Evolutionary conservation across 1,140 invertebrate species (phyloP).

Genomic region (Pseudomyrmex dendroicus): DNA sequence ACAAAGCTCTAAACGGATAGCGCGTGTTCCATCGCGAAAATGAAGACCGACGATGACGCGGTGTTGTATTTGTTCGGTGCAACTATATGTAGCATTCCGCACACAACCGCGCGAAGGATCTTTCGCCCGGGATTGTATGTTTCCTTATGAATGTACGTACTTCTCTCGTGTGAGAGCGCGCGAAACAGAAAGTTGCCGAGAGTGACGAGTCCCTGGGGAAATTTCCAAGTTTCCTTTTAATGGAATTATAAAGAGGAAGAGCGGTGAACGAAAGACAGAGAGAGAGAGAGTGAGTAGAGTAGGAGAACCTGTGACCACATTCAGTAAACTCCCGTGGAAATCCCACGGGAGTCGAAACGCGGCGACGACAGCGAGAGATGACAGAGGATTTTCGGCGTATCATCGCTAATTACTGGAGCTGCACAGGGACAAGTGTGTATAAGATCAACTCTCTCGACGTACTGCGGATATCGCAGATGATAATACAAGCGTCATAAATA

Average conservation of each 20-base stretch:
- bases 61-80: conserved; percentile 53
- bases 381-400: conserved; percentile 30
- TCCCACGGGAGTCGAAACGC: conserved; percentile 40
- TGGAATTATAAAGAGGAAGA: conserved; percentile 76
- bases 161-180: conserved; percentile 55
- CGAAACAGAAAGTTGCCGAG: conserved; percentile 75
- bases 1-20: conserved; percentile 13
- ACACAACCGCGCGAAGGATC: conserved; percentile 17
- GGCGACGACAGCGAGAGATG: conserved; percentile 26
- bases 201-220: conserved; percentile 76
- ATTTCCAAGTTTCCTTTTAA: conserved; percentile 77
- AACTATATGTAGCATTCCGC: not conserved
- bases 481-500: not conserved
- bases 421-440: not conserved
- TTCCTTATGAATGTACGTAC: conserved; percentile 56
- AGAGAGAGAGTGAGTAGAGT: not conserved
- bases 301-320: conserved; percentile 62
- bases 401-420: conserved; percentile 15
- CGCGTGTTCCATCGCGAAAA: conserved; percentile 30
- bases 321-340: conserved; percentile 56
- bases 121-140: conserved; percentile 47
- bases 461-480: too few relatives aligned
- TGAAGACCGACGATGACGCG: conserved; percentile 16
- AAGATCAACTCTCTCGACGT: not conserved
- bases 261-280: conserved; percentile 8